Base-by-base conservation (phyloP, 2,797 vertebrate genomes). In the Xenentodon cancila region DNA sequence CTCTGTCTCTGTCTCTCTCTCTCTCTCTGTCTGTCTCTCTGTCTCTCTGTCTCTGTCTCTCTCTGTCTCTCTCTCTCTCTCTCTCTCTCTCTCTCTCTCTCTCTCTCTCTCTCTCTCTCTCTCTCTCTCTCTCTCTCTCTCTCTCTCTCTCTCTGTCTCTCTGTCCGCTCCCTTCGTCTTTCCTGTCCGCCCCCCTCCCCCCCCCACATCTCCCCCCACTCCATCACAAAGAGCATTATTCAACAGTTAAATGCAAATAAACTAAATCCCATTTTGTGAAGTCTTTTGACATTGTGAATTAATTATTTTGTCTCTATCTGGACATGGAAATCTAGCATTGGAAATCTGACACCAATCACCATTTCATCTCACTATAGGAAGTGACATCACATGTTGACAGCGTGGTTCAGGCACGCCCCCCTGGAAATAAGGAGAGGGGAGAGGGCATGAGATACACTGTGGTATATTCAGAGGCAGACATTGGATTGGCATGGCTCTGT, bases 311-410 rank as follows among this genome's bases (percentile, higher is more conserved):
- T 54, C 37, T 69, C 13, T 20, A 30, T n/a, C 5, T 44, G 17
- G 8, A 44, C 9, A 9, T 44, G 17, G 8, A 44, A 6, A 9
- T 3, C n/a, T 18, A n/a, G 11, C 17, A 16, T 8, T 50, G 13
- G 21, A 22, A 9, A 15, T 2, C 7, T 15, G 2, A 45, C 18
- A 42, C 64, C 48, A 43, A 63, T 68, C 27, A 47, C 77, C 42
- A 63, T 81, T 66, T 79, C 46, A 84, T 65, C 34, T 61, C 75
- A 82, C 64, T 61, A 53, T 77, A 89, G 89, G 91, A 92, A 91
- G 84, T 92, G 89, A 94, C 90, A 92, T 94, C 93, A 93, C 56
- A 55, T 92, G 91, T 89, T 87, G 90, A 90, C 82, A 90, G 80
- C 71, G 70, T 84, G 88, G 65, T 63, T 83, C 57, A 68, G 87